These are phyloP conservation scores for Myzus persicae DNA, from an alignment of 1,140 invertebrate genomes.

Conservation along the genomic window DNA sequence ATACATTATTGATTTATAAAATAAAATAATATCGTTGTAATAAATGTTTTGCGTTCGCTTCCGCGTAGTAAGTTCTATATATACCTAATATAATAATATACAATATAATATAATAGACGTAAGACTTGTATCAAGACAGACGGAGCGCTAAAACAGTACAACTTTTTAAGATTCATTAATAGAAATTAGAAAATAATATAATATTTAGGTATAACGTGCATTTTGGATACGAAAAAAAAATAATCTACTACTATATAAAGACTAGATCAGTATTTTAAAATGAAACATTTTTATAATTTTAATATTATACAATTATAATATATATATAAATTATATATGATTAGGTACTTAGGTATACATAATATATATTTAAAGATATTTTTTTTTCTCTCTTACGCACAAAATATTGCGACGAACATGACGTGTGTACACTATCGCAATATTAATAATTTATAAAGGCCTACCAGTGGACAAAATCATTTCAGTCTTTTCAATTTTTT, in stretches of 20 bases:
- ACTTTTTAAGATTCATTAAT: background rate
- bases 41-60: constrained; percentile 18
- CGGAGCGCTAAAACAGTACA: constrained; percentile 11
- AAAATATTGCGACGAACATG: background rate
- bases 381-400: background rate
- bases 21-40: constrained; percentile 56
- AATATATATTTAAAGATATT: constrained; percentile 17
- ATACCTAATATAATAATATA: constrained; percentile 12
- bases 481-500: constrained; percentile 56
- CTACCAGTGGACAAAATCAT: constrained; percentile 54
- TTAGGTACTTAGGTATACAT: background rate
- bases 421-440: background rate
- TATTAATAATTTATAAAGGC: constrained; percentile 44
- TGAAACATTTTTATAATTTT: constrained; percentile 25
- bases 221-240: background rate
- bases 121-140: background rate
- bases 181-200: constrained; percentile 37
- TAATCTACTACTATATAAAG: constrained; percentile 48
- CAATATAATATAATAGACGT: background rate
- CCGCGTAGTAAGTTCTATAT: background rate
- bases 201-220: constrained; percentile 50
- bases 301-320: constrained; percentile 24
- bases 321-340: background rate
- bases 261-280: constrained; percentile 56
- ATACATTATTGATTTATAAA: constrained; percentile 49